phyloP scores from a whole-genome alignment of 2,797 vertebrate genomes.

The Picus viridis region DNA sequence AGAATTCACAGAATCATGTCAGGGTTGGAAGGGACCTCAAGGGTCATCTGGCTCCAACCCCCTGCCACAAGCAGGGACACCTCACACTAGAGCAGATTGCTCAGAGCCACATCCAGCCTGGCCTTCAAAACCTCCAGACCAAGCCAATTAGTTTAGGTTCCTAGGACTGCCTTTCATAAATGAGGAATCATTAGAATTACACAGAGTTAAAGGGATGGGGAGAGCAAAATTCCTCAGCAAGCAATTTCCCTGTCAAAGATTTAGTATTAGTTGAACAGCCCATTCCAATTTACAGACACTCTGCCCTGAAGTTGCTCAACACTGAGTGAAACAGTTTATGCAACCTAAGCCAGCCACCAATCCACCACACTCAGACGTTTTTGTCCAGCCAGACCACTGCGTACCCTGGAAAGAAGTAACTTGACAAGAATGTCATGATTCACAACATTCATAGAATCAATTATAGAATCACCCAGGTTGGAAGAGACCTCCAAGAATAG shows the following conservation, averaged over 20 bases:
- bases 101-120: too few species aligned
- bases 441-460: background rate
- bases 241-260: background rate
- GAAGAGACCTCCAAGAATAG: too few species aligned
- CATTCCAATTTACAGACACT: background rate
- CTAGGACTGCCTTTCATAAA: background rate
- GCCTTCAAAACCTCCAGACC: too few species aligned
- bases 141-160: background rate
- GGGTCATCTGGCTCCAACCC: too few species aligned
- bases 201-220: background rate
- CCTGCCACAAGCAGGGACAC: too few species aligned
- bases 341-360: background rate
- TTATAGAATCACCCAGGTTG: too few species aligned
- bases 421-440: constrained; percentile 29
- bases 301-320: background rate
- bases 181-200: background rate
- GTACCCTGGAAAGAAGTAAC: background rate
- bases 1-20: background rate
- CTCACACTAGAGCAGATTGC: too few species aligned
- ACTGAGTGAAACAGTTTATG: background rate
- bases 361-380: background rate
- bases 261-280: background rate
- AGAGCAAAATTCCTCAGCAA: background rate
- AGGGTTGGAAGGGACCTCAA: background rate
- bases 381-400: background rate